Evolutionary conservation across 2,113 vertebrate genomes (phyloP).

Genomic region (Xenopus laevis): DNA sequence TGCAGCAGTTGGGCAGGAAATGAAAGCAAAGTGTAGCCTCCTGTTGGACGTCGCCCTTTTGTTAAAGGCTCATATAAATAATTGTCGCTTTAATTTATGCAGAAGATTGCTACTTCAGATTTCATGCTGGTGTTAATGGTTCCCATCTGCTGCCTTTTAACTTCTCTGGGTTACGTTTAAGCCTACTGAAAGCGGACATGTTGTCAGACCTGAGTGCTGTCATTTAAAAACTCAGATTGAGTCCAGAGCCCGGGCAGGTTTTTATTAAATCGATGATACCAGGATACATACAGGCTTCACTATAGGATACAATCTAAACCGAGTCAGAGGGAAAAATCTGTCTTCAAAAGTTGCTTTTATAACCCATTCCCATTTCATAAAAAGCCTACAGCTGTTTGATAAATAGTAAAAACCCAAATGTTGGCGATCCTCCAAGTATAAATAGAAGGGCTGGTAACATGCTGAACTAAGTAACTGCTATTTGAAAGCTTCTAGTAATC

Average conservation of each 20-base stretch:
- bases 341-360: too few relatives aligned
- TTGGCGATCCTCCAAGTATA: too few relatives aligned
- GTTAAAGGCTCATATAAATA: conserved; percentile 4
- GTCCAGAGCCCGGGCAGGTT: not conserved
- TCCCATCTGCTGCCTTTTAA: conserved; percentile 15
- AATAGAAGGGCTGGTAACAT: too few relatives aligned
- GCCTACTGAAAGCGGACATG: not conserved
- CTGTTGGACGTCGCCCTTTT: conserved; percentile 5
- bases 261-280: not conserved
- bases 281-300: not conserved
- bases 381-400: too few relatives aligned
- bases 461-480: too few relatives aligned
- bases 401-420: too few relatives aligned
- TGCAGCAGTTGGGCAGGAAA: conserved; percentile 21
- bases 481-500: too few relatives aligned
- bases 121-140: conserved; percentile 3
- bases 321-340: too few relatives aligned
- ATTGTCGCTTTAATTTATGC: conserved; percentile 20
- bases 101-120: conserved; percentile 20
- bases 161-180: not conserved
- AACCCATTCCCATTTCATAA: too few relatives aligned
- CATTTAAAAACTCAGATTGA: not conserved
- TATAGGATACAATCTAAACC: too few relatives aligned
- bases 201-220: not conserved
- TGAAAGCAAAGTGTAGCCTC: conserved; percentile 20